Conservation (phyloP, 2,797 vertebrate genomes). For the Heteromormyrus szaboi region DNA sequence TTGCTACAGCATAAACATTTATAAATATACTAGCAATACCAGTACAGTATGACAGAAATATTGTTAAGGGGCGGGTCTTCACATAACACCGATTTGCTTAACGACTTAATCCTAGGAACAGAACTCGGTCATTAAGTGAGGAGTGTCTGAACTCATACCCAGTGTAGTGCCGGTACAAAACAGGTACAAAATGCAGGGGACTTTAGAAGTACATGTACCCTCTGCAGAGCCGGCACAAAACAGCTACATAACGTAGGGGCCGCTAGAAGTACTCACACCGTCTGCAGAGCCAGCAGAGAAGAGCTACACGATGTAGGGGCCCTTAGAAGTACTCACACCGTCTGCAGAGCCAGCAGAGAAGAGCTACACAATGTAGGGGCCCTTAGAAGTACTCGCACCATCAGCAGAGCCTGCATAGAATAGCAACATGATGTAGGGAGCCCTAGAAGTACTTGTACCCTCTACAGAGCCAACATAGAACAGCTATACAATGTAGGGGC, state of each 20-base stretch:
- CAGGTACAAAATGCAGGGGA: neutral
- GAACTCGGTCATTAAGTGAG: too few species aligned
- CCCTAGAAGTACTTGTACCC: accelerated
- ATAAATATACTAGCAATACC: too few species aligned
- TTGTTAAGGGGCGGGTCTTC: too few species aligned
- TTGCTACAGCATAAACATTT: too few species aligned
- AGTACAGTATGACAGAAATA: too few species aligned
- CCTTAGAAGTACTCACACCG: too few species aligned
- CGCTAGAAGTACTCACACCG: neutral
- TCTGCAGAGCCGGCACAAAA: neutral
- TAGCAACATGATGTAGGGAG: neutral
- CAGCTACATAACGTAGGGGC: neutral
- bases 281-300: neutral
- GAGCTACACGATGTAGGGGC: neutral
- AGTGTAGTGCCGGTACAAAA: neutral
- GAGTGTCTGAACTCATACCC: neutral
- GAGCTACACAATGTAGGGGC: neutral
- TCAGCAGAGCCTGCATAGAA: neutral
- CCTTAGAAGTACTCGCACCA: neutral
- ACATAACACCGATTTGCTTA: too few species aligned
- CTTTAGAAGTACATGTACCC: neutral
- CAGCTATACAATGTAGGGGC: neutral
- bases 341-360: neutral
- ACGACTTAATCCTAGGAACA: too few species aligned
- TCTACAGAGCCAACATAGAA: neutral